phyloP scores from a whole-genome alignment of 2,797 vertebrate species.

The Micrastur ruficollis region DNA sequence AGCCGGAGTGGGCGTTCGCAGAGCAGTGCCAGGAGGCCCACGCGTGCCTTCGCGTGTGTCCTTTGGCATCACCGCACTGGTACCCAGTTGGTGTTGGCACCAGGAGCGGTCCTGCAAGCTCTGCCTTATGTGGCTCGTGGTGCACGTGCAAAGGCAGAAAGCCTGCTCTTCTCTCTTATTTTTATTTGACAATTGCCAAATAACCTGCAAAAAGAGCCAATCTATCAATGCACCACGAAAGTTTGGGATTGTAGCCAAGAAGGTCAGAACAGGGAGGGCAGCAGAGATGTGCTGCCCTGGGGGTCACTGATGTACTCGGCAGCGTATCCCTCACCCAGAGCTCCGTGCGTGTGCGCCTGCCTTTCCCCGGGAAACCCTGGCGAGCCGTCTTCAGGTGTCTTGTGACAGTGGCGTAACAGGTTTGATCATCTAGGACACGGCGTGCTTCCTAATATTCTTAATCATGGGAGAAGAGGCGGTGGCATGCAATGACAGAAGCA shows the following conservation, averaged over 20 bases:
- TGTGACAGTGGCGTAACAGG: background rate
- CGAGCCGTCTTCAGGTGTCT: accelerated
- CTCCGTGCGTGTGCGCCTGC: background rate
- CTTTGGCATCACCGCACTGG: accelerated
- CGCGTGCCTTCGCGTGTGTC: accelerated
- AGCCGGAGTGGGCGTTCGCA: background rate
- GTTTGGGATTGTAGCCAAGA: too few relatives aligned
- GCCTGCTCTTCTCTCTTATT: background rate
- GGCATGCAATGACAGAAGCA: background rate
- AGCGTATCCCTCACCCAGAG: background rate
- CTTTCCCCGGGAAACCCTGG: background rate
- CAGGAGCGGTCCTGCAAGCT: accelerated
- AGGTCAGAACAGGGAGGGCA: accelerated
- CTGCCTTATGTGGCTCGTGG: background rate
- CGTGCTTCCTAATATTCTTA: background rate
- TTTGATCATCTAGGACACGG: background rate
- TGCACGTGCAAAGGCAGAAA: background rate
- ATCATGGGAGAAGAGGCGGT: background rate
- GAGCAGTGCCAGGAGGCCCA: accelerated
- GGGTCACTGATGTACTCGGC: accelerated
- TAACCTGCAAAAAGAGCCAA: background rate
- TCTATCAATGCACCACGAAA: accelerated
- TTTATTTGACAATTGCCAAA: background rate
- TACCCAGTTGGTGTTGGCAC: accelerated
- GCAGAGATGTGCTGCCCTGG: accelerated